Conservation (phyloP, 2,888 invertebrate species). For the Branchellion lobata region DNA sequence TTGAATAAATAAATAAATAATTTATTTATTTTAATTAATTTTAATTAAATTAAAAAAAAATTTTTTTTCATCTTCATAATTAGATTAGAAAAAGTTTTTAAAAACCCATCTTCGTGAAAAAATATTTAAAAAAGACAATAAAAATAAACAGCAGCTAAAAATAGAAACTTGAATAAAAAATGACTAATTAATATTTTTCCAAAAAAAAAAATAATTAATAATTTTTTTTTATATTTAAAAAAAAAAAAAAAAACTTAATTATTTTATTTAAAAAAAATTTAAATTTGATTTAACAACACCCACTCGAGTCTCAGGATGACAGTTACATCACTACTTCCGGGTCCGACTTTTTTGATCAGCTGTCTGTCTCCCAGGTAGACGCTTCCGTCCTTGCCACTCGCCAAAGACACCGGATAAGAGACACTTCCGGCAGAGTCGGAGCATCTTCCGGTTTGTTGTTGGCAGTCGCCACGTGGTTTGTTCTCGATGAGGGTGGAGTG, state of each 20-base stretch:
- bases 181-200: background rate
- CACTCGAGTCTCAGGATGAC: slow-evolving; percentile 65
- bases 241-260: background rate
- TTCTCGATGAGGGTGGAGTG: background rate
- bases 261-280: background rate
- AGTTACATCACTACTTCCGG: slow-evolving; percentile 65
- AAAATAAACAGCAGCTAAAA: background rate
- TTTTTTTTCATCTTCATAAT: too few relatives aligned
- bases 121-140: too few relatives aligned
- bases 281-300: slow-evolving; percentile 5
- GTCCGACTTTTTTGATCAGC: slow-evolving; percentile 65
- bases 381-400: slow-evolving; percentile 92
- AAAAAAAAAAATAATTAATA: too few relatives aligned
- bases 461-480: background rate
- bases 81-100: too few relatives aligned
- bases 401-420: slow-evolving; percentile 83
- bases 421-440: background rate
- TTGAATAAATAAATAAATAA: background rate
- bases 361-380: slow-evolving; percentile 96
- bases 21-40: background rate
- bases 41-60: too few relatives aligned
- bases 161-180: background rate
- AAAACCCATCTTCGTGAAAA: too few relatives aligned
- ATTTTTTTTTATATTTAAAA: too few relatives aligned
- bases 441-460: background rate